phyloP scores from a whole-genome alignment of 2,113 vertebrate species.

The Copsychus sechellarum region DNA sequence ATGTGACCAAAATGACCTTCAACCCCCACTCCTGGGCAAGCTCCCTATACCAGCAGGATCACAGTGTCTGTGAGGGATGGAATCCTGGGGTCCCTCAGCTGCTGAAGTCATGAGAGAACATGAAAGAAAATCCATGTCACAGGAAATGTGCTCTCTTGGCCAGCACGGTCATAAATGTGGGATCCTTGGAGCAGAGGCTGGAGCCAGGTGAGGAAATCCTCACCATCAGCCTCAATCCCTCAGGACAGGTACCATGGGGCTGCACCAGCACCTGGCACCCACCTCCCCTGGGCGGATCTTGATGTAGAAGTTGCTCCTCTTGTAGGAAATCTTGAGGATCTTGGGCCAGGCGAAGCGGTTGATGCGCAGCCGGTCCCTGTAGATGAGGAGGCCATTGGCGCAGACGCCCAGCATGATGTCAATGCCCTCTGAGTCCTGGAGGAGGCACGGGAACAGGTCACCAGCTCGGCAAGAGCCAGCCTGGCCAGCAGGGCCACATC shows the following conservation, averaged over 20 bases:
- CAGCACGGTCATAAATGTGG: background rate
- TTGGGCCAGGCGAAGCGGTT: slow-evolving; percentile 99
- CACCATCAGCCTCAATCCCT: background rate
- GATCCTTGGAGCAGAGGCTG: background rate
- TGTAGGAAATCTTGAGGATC: slow-evolving; percentile 99
- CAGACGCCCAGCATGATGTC: slow-evolving; percentile 98
- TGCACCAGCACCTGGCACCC: background rate
- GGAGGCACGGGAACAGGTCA: background rate
- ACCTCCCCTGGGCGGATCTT: slow-evolving; percentile 98
- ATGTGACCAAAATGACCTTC: background rate
- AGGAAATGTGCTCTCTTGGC: background rate
- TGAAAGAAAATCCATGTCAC: background rate
- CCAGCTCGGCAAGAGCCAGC: background rate
- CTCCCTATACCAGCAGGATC: fast-evolving
- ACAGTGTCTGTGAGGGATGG: fast-evolving
- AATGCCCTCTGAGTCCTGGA: slow-evolving; percentile 95
- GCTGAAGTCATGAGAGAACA: background rate
- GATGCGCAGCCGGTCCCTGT: slow-evolving; percentile 95
- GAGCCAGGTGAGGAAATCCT: background rate
- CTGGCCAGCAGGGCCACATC: background rate
- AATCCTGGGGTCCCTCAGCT: background rate
- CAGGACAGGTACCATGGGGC: background rate
- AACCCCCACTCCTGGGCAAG: background rate
- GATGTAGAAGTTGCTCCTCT: slow-evolving; percentile 99
- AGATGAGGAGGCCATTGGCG: slow-evolving; percentile 95